Evolutionary conservation across 2,888 invertebrate genomes (phyloP).

Genomic region (Dilophus febrilis): DNA sequence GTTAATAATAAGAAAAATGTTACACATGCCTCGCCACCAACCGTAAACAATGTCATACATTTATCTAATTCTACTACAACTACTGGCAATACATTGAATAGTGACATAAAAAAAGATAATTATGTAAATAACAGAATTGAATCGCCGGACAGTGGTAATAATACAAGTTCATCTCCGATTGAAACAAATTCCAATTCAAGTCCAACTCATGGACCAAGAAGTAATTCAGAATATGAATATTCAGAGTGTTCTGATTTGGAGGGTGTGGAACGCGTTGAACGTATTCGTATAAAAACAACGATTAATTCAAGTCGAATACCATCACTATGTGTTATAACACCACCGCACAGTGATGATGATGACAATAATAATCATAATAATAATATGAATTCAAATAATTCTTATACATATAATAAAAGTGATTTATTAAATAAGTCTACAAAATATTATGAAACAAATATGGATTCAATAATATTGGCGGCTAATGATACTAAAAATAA

Average conservation of each 20-base stretch:
- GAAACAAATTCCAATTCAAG: constrained; percentile 50
- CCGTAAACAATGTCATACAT: constrained; percentile 21
- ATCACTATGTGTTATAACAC: constrained; percentile 83
- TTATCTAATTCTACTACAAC: constrained; percentile 25
- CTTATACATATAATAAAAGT: constrained; percentile 7
- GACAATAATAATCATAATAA: constrained; percentile 29
- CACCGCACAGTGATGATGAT: constrained; percentile 75
- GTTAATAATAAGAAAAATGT: constrained; percentile 12
- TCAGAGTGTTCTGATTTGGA: constrained; percentile 77
- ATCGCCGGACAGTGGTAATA: constrained; percentile 65
- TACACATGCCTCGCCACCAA: constrained; percentile 19
- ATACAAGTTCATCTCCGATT: constrained; percentile 63
- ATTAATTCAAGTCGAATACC: constrained; percentile 78
- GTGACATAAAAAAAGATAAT: constrained; percentile 29
- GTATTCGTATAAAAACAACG: constrained; percentile 70
- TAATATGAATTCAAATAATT: no score
- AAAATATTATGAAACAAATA: constrained; percentile 14
- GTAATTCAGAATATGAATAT: constrained; percentile 62
- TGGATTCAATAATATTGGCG: constrained; percentile 16
- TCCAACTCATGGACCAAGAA: constrained; percentile 48
- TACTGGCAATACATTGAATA: constrained; percentile 5
- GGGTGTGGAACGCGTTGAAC: constrained; percentile 72
- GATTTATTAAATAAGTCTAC: constrained; percentile 9
- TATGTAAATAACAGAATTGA: constrained; percentile 39
- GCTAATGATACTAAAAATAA: constrained; percentile 9